These are phyloP conservation scores for Lydus trimaculatus DNA, from an alignment of 2,888 invertebrate genomes.

Conservation along the genomic window DNA sequence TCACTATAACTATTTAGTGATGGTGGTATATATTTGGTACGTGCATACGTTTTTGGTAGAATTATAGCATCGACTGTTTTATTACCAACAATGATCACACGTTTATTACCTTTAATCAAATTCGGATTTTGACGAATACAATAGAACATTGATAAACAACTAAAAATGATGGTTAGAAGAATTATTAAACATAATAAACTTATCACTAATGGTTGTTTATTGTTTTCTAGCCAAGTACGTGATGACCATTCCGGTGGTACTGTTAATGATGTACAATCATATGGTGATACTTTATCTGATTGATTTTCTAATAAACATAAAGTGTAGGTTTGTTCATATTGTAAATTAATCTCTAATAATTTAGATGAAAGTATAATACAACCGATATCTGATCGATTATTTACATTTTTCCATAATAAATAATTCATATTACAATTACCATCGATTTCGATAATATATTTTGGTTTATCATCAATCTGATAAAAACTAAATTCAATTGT, in stretches of 20 bases:
- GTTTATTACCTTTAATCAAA: slow-evolving; percentile 69
- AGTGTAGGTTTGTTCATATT: slow-evolving; percentile 13
- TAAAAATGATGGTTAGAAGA: slow-evolving; percentile 40
- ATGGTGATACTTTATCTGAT: neutral
- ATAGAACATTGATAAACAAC: slow-evolving; percentile 61
- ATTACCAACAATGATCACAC: slow-evolving; percentile 68
- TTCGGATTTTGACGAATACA: slow-evolving; percentile 65
- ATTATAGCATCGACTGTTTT: slow-evolving; percentile 46
- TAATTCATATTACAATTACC: neutral
- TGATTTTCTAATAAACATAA: slow-evolving; percentile 10
- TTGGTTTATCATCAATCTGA: neutral
- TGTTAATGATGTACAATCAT: slow-evolving; percentile 19
- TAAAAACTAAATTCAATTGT: neutral
- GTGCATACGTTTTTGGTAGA: slow-evolving; percentile 30
- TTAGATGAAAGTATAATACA: neutral
- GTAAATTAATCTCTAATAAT: neutral
- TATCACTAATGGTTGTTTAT: slow-evolving; percentile 49
- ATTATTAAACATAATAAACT: slow-evolving; percentile 13
- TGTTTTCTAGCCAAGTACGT: slow-evolving; percentile 37
- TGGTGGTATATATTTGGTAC: slow-evolving; percentile 34
- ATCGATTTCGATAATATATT: neutral
- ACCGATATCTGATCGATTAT: neutral
- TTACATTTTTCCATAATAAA: neutral
- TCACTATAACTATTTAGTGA: slow-evolving; percentile 35
- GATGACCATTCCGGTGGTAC: slow-evolving; percentile 14